Percentiles rank a stretch among this genome's conserved stretches.
These are phyloP conservation scores for Gephyroberyx darwinii DNA, from an alignment of 2,797 vertebrate species.

Conservation along the genomic window DNA sequence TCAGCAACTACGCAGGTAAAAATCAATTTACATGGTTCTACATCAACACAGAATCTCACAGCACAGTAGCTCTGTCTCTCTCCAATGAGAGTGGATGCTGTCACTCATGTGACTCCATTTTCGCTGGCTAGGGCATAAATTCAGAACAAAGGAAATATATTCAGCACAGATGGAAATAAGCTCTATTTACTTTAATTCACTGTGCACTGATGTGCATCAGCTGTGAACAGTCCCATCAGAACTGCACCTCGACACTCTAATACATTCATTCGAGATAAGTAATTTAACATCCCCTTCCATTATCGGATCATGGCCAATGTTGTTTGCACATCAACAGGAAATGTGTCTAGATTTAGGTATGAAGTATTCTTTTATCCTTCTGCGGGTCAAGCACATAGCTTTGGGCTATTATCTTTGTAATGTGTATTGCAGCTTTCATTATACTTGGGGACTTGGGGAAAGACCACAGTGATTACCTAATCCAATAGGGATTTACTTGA, in stretches of 20 bases:
- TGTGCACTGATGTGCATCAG: slow-evolving; percentile 77
- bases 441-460: slow-evolving; percentile 52
- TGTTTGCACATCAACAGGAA: slow-evolving; percentile 77
- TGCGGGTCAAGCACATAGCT: slow-evolving; percentile 63
- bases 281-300: slow-evolving; percentile 77
- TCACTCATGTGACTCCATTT: slow-evolving; percentile 68
- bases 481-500: slow-evolving; percentile 69
- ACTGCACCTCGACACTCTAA: slow-evolving; percentile 67
- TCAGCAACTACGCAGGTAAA: slow-evolving; percentile 97
- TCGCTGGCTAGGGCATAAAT: slow-evolving; percentile 58
- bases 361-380: slow-evolving; percentile 64
- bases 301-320: slow-evolving; percentile 71
- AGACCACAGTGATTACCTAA: slow-evolving; percentile 60
- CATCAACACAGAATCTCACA: slow-evolving; percentile 60
- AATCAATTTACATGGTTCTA: slow-evolving; percentile 62
- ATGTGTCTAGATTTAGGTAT: slow-evolving; percentile 62
- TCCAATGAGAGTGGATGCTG: slow-evolving; percentile 58
- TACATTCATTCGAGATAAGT: slow-evolving; percentile 76
- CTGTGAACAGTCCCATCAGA: slow-evolving; percentile 75
- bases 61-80: slow-evolving; percentile 34
- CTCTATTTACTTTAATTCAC: slow-evolving; percentile 78
- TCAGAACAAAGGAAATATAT: slow-evolving; percentile 76
- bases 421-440: slow-evolving; percentile 60
- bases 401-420: slow-evolving; percentile 66
- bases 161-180: slow-evolving; percentile 70